Evolutionary conservation across 2,888 invertebrate species (phyloP), one percentile per base, ranked within the genome.

Genomic region (Chloromyia formosa): DNA sequence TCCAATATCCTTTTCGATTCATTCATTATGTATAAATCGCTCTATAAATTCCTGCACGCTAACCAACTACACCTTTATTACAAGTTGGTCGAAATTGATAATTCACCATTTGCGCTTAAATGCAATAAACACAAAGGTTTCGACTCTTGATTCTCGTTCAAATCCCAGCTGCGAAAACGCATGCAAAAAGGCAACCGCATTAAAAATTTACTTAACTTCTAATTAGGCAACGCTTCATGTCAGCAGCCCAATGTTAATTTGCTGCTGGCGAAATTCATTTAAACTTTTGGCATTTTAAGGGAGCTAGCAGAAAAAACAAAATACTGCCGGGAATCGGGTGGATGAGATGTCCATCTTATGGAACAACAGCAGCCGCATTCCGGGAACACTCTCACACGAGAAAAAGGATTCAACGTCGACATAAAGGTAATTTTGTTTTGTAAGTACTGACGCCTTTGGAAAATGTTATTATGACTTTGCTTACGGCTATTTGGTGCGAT

Each of bases 141-240:
- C 14, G 66, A 49, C 49, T 66, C 22, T 12, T 35, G 16, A 20
- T 40, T n/a, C n/a, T 18, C 23, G 71, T 20, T 40, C 14, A 42
- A 40, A 56, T 71, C 42, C 71, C 18, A 16, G 35, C 23, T 71
- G 71, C 56, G 56, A 35, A 7, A 35, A 35, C 27, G 35, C 42
- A 35, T 53, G 27, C 69, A 40, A 40, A 71, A 71, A 71, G 71
- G 40, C 40, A 56, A 78, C 78, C 79, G 74, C 78, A 79, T 79
- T 78, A 79, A 78, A 79, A 79, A 79, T 79, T 78, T 78, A 78
- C 77, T 78, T 78, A 78, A 75, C 78, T 78, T 77, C 79, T 79
- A 78, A 79, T 78, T 78, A 79, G 71, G 77, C 78, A 76, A 78
- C 77, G 78, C 76, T 78, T 78, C 78, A 78, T 72, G 73, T 73